These are phyloP conservation scores for Hydriomena furcata DNA, from an alignment of 2,888 invertebrate species.

Conservation along the genomic window DNA sequence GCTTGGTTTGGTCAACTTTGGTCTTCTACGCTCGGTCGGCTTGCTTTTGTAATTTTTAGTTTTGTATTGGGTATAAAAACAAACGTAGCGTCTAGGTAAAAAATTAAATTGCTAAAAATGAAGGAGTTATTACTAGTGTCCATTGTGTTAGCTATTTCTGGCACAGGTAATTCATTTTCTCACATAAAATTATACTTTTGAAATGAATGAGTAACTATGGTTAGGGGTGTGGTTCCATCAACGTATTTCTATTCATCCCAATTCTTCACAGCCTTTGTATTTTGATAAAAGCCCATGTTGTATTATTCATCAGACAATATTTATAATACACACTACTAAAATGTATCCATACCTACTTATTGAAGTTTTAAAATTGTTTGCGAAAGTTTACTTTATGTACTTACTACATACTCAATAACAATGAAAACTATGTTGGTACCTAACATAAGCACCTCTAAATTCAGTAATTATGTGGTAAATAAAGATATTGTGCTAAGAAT, in stretches of 20 bases:
- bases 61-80: not conserved
- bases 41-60: no score
- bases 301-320: constrained; percentile 13
- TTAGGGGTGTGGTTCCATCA: constrained; percentile 31
- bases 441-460: no score
- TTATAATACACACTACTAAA: not conserved
- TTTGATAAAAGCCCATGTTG: constrained; percentile 2
- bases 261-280: constrained; percentile 28
- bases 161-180: constrained; percentile 25
- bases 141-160: constrained; percentile 15
- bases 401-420: no score
- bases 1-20: no score
- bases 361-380: constrained; percentile 12
- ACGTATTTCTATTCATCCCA: constrained; percentile 26
- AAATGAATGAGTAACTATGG: not conserved
- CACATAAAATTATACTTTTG: not conserved
- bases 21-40: no score
- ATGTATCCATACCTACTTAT: not conserved
- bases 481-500: no score
- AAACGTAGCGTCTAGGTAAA: not conserved
- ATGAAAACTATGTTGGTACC: no score
- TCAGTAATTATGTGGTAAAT: no score
- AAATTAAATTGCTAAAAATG: constrained; percentile 16
- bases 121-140: constrained; percentile 22
- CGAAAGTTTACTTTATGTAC: no score